Percentiles rank a stretch among this genome's conserved stretches.
phyloP scores from a whole-genome alignment of 2,797 vertebrate genomes.

The Micropoecilia bifurca region DNA sequence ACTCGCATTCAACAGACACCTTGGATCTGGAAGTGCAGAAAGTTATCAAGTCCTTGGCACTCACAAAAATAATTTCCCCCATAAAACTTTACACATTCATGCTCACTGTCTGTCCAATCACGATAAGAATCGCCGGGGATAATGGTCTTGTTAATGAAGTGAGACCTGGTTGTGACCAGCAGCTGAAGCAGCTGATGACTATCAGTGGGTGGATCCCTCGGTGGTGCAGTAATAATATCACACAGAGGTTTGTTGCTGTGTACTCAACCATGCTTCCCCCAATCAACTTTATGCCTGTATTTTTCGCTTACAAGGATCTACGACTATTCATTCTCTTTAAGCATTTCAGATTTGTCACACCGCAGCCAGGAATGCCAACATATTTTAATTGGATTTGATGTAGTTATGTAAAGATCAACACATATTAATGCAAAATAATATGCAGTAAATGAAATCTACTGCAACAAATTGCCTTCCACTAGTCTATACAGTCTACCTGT shows the following conservation, averaged over 20 bases:
- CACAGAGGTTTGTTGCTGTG: constrained; percentile 18
- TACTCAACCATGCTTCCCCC: constrained; percentile 17
- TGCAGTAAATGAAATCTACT: neutral
- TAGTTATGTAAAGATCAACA: neutral
- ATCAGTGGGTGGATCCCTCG: constrained; percentile 66
- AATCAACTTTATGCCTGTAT: constrained; percentile 2
- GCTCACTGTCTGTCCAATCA: constrained; percentile 55
- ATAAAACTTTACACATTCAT: constrained; percentile 24
- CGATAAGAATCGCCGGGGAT: constrained; percentile 69
- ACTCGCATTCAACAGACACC: constrained; percentile 25
- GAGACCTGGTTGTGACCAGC: constrained; percentile 68
- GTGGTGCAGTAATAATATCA: constrained; percentile 74
- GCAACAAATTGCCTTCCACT: neutral
- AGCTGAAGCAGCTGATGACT: constrained; percentile 70
- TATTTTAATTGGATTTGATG: neutral
- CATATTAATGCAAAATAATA: neutral
- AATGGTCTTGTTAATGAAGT: constrained; percentile 77
- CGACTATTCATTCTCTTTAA: neutral
- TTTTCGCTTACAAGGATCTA: neutral
- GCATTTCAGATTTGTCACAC: neutral
- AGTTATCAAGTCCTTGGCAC: constrained; percentile 70
- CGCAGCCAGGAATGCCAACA: neutral
- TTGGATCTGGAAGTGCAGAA: constrained; percentile 29
- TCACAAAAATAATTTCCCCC: constrained; percentile 46
- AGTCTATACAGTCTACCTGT: neutral